Percentiles rank a stretch among this genome's conserved stretches.
phyloP scores from a whole-genome alignment of 2,888 invertebrate genomes.

The Epirrhoe alternata region DNA sequence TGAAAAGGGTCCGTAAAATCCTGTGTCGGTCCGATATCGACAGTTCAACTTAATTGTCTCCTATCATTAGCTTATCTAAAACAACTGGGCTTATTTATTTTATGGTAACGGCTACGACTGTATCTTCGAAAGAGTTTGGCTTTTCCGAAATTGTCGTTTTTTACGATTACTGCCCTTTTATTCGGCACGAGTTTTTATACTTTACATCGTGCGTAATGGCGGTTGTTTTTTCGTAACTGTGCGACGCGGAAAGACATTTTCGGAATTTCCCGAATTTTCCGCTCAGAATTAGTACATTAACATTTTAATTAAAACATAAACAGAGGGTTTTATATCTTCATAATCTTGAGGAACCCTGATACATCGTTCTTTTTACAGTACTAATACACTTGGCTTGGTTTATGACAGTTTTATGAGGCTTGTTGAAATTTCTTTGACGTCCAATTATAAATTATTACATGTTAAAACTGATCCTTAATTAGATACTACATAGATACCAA shows the following conservation, averaged over 20 bases:
- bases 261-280: slow-evolving; percentile 17
- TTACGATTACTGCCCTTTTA: slow-evolving; percentile 49
- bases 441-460: slow-evolving; percentile 35
- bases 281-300: slow-evolving; percentile 24
- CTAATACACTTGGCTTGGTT: slow-evolving; percentile 9
- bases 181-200: slow-evolving; percentile 35
- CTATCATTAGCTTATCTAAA: slow-evolving; percentile 61
- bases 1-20: background rate
- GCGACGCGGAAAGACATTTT: slow-evolving; percentile 16
- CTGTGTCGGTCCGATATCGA: slow-evolving; percentile 40
- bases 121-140: slow-evolving; percentile 50
- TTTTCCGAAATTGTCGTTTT: slow-evolving; percentile 53
- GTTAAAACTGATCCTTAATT: background rate
- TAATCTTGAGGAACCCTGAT: slow-evolving; percentile 24
- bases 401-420: slow-evolving; percentile 7
- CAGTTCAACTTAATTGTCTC: slow-evolving; percentile 61
- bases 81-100: slow-evolving; percentile 53
- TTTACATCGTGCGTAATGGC: slow-evolving; percentile 28
- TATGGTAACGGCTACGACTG: slow-evolving; percentile 44
- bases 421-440: slow-evolving; percentile 27
- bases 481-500: background rate
- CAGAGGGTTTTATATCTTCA: slow-evolving; percentile 28
- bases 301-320: slow-evolving; percentile 36
- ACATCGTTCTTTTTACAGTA: slow-evolving; percentile 14
- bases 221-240: slow-evolving; percentile 20